Conservation (phyloP, 2,113 vertebrate genomes). For the Mastomys natalensis region DNA sequence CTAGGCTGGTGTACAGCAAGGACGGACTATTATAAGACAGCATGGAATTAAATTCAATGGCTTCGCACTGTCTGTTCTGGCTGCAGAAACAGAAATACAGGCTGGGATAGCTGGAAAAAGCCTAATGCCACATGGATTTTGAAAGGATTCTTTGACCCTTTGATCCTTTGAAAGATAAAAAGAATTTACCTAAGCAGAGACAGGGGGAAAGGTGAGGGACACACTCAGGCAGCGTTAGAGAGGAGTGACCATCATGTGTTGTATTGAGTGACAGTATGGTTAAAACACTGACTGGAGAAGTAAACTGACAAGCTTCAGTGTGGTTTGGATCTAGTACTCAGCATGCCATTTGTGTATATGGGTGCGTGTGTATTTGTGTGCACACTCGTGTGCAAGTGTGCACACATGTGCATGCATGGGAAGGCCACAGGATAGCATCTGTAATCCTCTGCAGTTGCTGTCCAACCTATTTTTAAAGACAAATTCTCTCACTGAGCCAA, state of each 20-base stretch:
- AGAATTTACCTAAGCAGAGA: neutral
- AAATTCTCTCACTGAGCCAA: neutral
- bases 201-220: neutral
- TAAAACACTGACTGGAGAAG: neutral
- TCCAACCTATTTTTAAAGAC: neutral
- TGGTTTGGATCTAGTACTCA: neutral
- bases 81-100: neutral
- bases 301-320: rapidly evolving
- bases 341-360: neutral
- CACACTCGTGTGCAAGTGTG: neutral
- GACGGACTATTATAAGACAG: neutral
- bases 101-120: neutral
- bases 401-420: no score
- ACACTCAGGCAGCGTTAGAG: neutral
- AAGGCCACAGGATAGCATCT: neutral
- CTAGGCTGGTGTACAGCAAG: neutral
- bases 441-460: neutral
- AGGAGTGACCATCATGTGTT: neutral
- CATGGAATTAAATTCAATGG: neutral
- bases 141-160: neutral
- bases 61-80: neutral
- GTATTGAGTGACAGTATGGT: neutral
- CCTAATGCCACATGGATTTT: neutral
- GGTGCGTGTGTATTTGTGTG: neutral
- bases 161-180: neutral